These are phyloP conservation scores for Dasyurus viverrinus DNA, from an alignment of 2,113 vertebrate genomes.

Conservation along the genomic window DNA sequence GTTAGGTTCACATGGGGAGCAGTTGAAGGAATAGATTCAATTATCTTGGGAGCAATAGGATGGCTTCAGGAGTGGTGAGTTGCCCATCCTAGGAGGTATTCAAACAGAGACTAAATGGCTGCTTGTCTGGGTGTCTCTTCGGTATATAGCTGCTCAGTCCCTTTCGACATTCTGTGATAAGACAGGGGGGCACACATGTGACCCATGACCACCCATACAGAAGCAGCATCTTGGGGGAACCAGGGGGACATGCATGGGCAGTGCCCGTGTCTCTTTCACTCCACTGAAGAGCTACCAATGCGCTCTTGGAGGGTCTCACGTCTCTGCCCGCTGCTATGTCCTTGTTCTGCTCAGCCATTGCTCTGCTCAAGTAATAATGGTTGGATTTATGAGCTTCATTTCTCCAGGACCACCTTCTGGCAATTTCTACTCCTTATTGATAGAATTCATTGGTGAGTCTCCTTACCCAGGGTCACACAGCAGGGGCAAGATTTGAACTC, in stretches of 20 bases:
- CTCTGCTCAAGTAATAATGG: neutral
- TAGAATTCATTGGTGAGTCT: neutral
- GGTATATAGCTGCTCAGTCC: neutral
- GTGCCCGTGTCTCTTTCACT: neutral
- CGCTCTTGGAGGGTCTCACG: neutral
- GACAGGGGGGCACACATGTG: neutral
- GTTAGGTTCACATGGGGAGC: neutral
- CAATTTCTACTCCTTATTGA: neutral
- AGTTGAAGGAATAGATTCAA: neutral
- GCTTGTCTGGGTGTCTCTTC: neutral
- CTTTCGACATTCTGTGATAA: neutral
- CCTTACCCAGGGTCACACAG: neutral
- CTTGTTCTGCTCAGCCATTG: neutral
- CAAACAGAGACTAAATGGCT: neutral
- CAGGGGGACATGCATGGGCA: neutral
- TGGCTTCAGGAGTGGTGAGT: neutral
- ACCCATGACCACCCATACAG: neutral
- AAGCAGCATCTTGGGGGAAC: neutral
- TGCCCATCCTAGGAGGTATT: neutral
- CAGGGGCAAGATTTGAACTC: too few relatives aligned
- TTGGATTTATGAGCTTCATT: neutral
- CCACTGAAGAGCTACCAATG: neutral
- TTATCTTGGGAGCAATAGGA: neutral
- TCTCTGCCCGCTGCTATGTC: neutral
- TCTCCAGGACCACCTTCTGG: neutral